A percentile compares a stretch with the other conserved stretches of the same genome.
phyloP scores from a whole-genome alignment of 2,113 vertebrate species.

The Lontra canadensis region DNA sequence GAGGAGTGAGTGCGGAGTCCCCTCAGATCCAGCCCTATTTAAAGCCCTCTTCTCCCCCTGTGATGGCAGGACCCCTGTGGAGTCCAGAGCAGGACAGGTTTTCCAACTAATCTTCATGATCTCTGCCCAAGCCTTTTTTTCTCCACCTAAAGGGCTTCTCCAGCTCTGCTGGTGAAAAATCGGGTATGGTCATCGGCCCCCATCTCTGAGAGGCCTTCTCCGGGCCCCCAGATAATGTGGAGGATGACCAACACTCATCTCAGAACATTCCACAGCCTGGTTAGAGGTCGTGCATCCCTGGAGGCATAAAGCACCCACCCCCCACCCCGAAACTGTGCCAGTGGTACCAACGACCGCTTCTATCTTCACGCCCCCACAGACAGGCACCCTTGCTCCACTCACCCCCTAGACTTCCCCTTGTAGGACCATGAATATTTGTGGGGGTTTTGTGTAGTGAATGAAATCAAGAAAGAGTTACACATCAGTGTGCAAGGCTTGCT shows the following conservation, averaged over 20 bases:
- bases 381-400: not conserved
- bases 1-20: not conserved
- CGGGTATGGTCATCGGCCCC: not conserved
- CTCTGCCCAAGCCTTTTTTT: not conserved
- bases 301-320: not conserved
- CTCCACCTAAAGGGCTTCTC: not conserved
- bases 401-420: not conserved
- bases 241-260: not conserved
- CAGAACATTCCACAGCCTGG: not conserved
- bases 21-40: too few relatives aligned
- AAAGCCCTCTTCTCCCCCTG: not conserved
- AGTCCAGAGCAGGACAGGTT: not conserved
- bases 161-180: not conserved
- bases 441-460: not conserved
- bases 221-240: not conserved
- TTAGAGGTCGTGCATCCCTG: not conserved
- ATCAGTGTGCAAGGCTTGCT: not conserved
- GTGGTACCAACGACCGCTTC: too few relatives aligned
- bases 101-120: not conserved
- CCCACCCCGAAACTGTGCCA: too few relatives aligned
- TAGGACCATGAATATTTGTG: not conserved
- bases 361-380: accelerated
- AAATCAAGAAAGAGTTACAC: not conserved
- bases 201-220: not conserved
- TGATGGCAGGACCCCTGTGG: not conserved